These are phyloP conservation scores for Rhinichthys klamathensis DNA, from an alignment of 2,113 vertebrate genomes.

Conservation along the genomic window DNA sequence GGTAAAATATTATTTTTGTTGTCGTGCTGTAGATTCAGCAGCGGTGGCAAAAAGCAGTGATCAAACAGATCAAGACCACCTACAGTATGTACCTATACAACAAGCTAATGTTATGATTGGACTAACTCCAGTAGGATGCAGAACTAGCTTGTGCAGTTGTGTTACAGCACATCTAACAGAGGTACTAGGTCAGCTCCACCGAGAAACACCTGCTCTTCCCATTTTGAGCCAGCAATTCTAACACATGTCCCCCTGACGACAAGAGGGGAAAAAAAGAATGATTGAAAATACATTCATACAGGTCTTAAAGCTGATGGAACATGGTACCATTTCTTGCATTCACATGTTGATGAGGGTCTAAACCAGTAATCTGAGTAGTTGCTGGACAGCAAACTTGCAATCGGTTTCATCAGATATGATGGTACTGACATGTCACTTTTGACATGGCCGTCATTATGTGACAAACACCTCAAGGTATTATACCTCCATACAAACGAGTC, in stretches of 20 bases:
- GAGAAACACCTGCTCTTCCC: constrained; percentile 20
- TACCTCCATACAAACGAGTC: constrained; percentile 2
- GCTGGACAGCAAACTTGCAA: background rate
- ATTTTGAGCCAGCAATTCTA: constrained; percentile 3
- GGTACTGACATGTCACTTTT: constrained; percentile 16
- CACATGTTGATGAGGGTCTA: background rate
- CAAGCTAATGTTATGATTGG: background rate
- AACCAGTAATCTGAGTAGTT: background rate
- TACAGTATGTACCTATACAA: background rate
- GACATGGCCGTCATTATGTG: constrained; percentile 1
- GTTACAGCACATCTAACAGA: background rate
- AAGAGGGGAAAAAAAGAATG: background rate
- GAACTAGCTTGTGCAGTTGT: background rate
- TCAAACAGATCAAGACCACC: background rate
- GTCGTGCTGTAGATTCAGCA: background rate
- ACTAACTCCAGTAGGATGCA: background rate
- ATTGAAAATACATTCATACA: background rate
- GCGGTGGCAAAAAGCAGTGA: background rate
- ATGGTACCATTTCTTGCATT: background rate
- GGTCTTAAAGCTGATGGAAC: background rate
- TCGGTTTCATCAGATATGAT: background rate
- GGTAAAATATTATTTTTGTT: background rate
- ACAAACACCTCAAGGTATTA: constrained; percentile 19
- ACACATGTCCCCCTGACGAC: background rate
- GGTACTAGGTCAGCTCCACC: constrained; percentile 14